Evolutionary conservation across 2,797 vertebrate species (phyloP), one percentile per base, ranked within the genome.

Genomic region (Syngnathus acus): DNA sequence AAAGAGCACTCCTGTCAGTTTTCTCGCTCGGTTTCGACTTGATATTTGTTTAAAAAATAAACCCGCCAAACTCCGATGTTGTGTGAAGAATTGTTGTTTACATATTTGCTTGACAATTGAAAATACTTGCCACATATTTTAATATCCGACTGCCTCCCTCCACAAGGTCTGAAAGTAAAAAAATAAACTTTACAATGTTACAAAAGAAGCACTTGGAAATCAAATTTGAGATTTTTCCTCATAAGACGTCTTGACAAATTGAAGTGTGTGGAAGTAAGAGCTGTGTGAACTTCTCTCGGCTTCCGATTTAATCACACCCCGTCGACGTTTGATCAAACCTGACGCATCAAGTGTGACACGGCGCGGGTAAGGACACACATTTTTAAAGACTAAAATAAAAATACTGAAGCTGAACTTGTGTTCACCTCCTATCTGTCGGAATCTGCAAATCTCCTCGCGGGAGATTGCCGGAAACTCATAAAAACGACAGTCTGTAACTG

Each of bases 351-450:
- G 54, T 57, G 54, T 57, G 54, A 57, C 54, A 57, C 54, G 9
- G 54, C 26, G 26, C 11, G 14, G 37, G 54, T 26, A 26, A 57
- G 26, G 11, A 57, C 54, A 57, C 11, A 37, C 54, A 32, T 57
- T 57, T 51, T 32, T 16, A 37, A 57, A 37, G 26, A 17, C 16
- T 37, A 37, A 6, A 37, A 57, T 16, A 57, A 55, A 55, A 55
- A 55, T 16, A 9, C 54, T 57, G 54, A 11, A 57, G 13, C 54
- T 57, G 54, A 57, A 57, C 54, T 57, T 17, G 54, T 57, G 54
- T 57, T 57, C 54, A 57, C 14, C 54, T 57, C 26, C 23, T 13
- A 57, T 32, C 53, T 55, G 13, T 10, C 10, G 23, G 54, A 37
- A 32, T 57, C 26, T 55, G 53, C 53, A 26, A 55, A 55, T 55